Base-by-base conservation (phyloP, 2,797 vertebrate species). In the Platalea minor region DNA sequence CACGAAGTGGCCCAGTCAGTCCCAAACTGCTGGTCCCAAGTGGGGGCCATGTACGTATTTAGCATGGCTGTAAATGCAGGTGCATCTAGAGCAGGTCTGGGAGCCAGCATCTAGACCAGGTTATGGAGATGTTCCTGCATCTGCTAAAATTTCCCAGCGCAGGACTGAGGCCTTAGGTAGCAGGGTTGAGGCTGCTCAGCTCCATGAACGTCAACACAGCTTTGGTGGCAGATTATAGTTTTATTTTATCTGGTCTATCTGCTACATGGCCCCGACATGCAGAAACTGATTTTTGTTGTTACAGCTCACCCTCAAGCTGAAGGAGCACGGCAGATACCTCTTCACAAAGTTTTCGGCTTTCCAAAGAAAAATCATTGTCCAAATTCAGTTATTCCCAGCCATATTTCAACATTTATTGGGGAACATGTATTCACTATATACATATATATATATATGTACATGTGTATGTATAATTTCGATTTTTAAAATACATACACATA, bases 211-310 rank as follows among this genome's bases (percentile, higher is more conserved):
- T 20, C 39, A 35, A 5, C 11, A 9, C 9, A 39, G 23, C 6
- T 84, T n/a, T 70, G 20, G 18, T 17, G 18, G 3, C 20, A 41
- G 29, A 29, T 13, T 1, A 23, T 1, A 7, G 28, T 10, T 53
- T 61, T 25, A 31, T 31, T 39, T n/a, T 41, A 25, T 17, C 19
- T 25, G 2, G 1, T 75, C 23, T 31, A 3, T 23, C 23, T 63
- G 14, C 29, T 41, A 9, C 0, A 0, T 26, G 48, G 8, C 13
- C 28, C 6, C 17, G 21, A 33, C 18, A n/a, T 18, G 7, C 8
- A n/a, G 37, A 63, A 63, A 31, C 2, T 5, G 2, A 21, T 88
- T 77, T 51, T 31, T 29, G 3, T 9, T 50, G 3, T 59, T 63
- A 25, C 29, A 50, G 19, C 20, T 74, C 56, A 53, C 7, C 26